Base-by-base conservation (phyloP, 2,797 vertebrate species). In the Melanotaenia parkinsoni region DNA sequence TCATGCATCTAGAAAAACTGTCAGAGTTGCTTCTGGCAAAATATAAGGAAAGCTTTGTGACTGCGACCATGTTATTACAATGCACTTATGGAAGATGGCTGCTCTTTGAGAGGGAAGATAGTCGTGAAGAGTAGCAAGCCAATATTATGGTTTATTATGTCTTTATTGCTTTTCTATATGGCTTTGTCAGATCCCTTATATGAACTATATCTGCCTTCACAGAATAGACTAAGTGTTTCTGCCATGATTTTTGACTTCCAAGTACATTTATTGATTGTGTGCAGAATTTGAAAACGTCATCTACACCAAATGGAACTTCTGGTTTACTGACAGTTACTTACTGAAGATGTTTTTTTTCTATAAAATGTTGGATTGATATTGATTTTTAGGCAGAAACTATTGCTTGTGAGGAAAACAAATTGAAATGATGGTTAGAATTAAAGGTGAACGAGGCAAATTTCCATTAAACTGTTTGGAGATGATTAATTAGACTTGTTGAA, bases 1-100 rank as follows among this genome's bases (percentile, higher is more conserved):
- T 76, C 66, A 62, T 58, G 72, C 45, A 26, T 51, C 57, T 33
- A 47, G 45, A 40, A 83, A 83, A 74, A 70, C 70, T 61, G 66
- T 58, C 14, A 3, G 61, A 79, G 63, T 69, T 66, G 67, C 74
- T 79, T 33, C 47, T 81, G 75, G 82, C 63, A 71, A 76, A 84
- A 76, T 70, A 74, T 58, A 66, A 57, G 74, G 11, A 58, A 20
- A 32, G 74, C 79, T 90, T 83, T 88, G 78, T 78, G 73, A 80
- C 74, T 82, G 72, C 62, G 73, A 74, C 77, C 72, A 71, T 76
- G 80, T 83, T 82, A 74, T 91, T 89, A 84, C 72, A 74, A 82
- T 84, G 83, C 68, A 86, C 85, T 77, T 86, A 68, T 84, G 86
- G 82, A 75, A 88, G 74, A 88, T 87, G 80, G 80, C 82, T 84